Conservation (phyloP, 2,113 vertebrate genomes). For the Mastomys coucha region DNA sequence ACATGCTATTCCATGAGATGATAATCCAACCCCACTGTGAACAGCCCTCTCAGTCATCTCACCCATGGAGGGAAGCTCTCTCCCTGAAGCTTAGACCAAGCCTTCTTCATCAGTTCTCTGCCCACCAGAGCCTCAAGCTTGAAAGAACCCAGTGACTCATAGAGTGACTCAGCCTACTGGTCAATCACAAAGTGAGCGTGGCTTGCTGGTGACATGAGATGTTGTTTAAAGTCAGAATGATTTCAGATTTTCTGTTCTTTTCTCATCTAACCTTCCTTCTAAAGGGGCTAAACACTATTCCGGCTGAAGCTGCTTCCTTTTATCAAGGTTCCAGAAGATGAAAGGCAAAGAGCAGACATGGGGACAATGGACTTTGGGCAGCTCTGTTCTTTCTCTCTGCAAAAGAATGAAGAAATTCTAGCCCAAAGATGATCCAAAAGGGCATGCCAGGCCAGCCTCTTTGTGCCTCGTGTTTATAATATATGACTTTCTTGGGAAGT, state of each 20-base stretch:
- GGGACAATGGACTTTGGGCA: neutral
- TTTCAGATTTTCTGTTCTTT: conserved; percentile 59
- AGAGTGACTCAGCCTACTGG: conserved; percentile 6
- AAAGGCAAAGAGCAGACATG: neutral
- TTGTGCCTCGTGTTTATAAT: neutral
- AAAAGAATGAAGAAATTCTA: conserved; percentile 22
- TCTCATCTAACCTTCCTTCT: conserved; percentile 50
- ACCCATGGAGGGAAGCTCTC: neutral
- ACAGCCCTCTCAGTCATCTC: neutral
- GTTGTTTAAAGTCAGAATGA: conserved; percentile 61
- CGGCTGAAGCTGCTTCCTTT: conserved; percentile 50
- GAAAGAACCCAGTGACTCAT: conserved; percentile 5
- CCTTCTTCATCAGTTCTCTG: neutral
- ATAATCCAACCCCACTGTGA: neutral
- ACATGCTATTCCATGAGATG: neutral
- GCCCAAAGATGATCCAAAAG: neutral
- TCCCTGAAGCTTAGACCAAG: neutral
- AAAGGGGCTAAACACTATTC: conserved; percentile 52
- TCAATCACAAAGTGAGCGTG: neutral
- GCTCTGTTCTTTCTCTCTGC: neutral
- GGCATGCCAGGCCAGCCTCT: neutral
- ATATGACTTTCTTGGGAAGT: neutral
- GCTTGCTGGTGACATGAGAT: neutral
- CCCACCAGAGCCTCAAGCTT: neutral
- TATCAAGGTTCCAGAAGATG: conserved; percentile 2